Evolutionary conservation across 2,113 vertebrate genomes (phyloP), one percentile per base, ranked within the genome.

Genomic region (Chlamydotis undulata): DNA sequence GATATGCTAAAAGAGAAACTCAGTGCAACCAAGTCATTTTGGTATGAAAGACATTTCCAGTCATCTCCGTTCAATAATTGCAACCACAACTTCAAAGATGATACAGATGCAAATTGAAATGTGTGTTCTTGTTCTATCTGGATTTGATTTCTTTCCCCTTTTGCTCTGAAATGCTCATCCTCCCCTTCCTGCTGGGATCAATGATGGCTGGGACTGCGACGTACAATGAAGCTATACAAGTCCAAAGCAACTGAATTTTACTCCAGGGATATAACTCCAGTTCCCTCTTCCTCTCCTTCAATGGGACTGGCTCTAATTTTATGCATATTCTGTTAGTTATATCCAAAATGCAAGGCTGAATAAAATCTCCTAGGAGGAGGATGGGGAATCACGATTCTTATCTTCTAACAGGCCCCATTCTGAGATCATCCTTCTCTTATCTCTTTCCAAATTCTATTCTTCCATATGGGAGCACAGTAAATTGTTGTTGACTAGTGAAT

Each of bases 21-120:
- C 74, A 45, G 83, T 69, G 70, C 50, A 93, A 89, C 81, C 37
- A 65, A 94, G 95, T 37, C 67, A 76, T 89, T 94, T 95, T 89
- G 94, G 95, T 94, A 96, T 97, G 95, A 94, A 93, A 96, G 91
- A 96, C 81, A 91, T 96, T 96, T 95, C 94, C 96, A 97, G 93
- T 55, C 95, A 91, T 96, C 95, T 95, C 95, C 26, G 35, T 93
- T 95, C 87, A 92, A 79, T 96, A 96, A 97, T 87, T 95, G 74
- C 65, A 96, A 96, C 89, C 95, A 94, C 81, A 89, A 47, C 94
- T 96, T 95, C 95, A 97, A 94, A 97, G 93, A 96, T 93, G 93
- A 80, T 92, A 80, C 94, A 96, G 89, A 96, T 85, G 86, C 89
- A 94, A 92, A 96, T 85, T 82, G 83, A 95, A 96, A 95, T 95